Conservation (phyloP, 2,888 invertebrate genomes). For the Achlya flavicornis region DNA sequence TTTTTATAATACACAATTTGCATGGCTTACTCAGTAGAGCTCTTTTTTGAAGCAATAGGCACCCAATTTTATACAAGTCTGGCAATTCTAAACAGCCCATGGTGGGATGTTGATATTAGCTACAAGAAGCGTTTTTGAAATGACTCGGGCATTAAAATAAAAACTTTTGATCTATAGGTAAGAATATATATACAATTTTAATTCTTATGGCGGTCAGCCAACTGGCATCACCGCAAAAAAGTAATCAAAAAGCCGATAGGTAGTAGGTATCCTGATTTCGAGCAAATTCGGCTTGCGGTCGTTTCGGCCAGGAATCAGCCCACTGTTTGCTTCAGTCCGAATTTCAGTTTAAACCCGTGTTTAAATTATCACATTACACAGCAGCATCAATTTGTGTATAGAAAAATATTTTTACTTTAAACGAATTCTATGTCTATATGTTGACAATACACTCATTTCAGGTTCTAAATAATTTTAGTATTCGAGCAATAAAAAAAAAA, state of each 20-base stretch:
- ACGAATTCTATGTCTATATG: neutral
- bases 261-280: constrained; percentile 56
- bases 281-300: constrained; percentile 57
- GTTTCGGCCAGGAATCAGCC: constrained; percentile 32
- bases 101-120: too few relatives aligned
- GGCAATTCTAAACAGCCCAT: too few relatives aligned
- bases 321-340: constrained; percentile 29
- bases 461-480: too few relatives aligned
- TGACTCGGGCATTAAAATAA: too few relatives aligned
- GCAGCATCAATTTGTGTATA: neutral
- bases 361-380: neutral
- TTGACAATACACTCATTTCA: too few relatives aligned
- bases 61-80: too few relatives aligned
- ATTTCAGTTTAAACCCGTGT: constrained; percentile 15
- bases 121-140: too few relatives aligned
- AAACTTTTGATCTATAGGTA: too few relatives aligned
- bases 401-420: neutral
- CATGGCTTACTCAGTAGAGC: too few relatives aligned
- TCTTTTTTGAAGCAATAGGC: too few relatives aligned
- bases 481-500: too few relatives aligned
- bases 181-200: constrained; percentile 28
- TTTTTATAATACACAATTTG: too few relatives aligned
- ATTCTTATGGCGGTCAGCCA: constrained; percentile 49
- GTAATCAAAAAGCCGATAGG: constrained; percentile 42
- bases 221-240: constrained; percentile 54